Evolutionary conservation across 2,797 vertebrate species (phyloP), one percentile per base, ranked within the genome.

Genomic region (Tapirus indicus): DNA sequence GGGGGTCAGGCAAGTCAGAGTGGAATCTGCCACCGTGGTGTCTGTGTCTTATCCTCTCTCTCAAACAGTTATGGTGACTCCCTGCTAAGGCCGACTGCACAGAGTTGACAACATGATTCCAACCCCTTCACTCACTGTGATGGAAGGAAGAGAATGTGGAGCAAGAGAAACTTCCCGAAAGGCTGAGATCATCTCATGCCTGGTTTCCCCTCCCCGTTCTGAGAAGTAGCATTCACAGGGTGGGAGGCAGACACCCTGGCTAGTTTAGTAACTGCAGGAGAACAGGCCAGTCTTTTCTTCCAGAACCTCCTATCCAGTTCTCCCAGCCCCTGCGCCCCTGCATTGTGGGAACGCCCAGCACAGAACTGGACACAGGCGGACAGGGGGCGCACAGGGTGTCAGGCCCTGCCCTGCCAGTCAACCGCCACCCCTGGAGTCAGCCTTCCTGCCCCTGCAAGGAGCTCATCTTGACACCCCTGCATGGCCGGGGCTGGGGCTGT

Each of bases 151-250:
- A 80, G n/a, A 86, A 60, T 8, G 11, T 0, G 10, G 66, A 84
- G 62, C 3, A 16, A 25, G 38, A 90, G 60, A 95, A 71, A 32
- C 49, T 84, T 84, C 92, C 66, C 11, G 95, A 90, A 80, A 75
- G 84, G 47, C 47, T 4, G 0, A 27, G 16, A n/a, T 3, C 54
- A 1, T 35, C 47, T 32, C 32, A 52, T 49, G 32, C 29, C n/a
- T 10, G 29, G 20, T 16, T 41, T 79, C 80, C n/a, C 23, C 23
- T 41, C 11, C 75, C 52, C 0, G 4, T 32, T 20, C 35, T 4
- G 69, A 69, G 74, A 83, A 44, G 32, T 1, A 11, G 60, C 44
- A 47, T 38, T 58, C 41, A 4, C 9, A 35, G 64, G 12, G 8
- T 5, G 21, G 72, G 27, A 54, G 83, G 21, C 60, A 47, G 62